Evolutionary conservation across 2,113 vertebrate species (phyloP).

Genomic region (Notarius lentiginosus): DNA sequence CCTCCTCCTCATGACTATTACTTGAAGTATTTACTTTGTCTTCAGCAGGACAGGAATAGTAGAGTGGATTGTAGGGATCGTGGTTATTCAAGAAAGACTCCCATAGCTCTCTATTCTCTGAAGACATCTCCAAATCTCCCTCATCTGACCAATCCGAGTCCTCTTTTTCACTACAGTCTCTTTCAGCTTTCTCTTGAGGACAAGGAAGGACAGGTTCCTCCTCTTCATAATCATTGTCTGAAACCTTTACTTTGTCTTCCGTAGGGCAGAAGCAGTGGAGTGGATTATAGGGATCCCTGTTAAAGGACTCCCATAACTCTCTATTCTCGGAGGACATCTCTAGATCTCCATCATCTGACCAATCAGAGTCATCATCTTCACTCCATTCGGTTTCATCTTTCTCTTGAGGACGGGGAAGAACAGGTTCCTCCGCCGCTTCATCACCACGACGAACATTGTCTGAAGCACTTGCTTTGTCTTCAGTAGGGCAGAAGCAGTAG

Average conservation of each 20-base stretch:
- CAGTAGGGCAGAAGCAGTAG: slow-evolving; percentile 33
- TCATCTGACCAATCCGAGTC: slow-evolving; percentile 47
- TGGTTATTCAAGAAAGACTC: slow-evolving; percentile 37
- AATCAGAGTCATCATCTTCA: slow-evolving; percentile 37
- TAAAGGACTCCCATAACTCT: slow-evolving; percentile 50
- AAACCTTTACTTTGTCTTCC: neutral
- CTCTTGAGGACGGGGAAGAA: neutral
- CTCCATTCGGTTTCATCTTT: neutral
- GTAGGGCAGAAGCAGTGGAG: slow-evolving; percentile 25
- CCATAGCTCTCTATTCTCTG: slow-evolving; percentile 46
- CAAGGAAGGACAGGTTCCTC: neutral
- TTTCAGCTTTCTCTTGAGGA: neutral
- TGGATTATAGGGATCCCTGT: slow-evolving; percentile 42
- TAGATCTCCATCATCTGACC: slow-evolving; percentile 39
- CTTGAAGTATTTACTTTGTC: slow-evolving; percentile 14
- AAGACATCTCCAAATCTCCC: slow-evolving; percentile 38
- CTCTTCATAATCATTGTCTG: neutral
- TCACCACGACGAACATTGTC: neutral
- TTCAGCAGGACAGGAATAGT: slow-evolving; percentile 30
- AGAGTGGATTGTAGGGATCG: slow-evolving; percentile 46
- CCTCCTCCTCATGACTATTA: neutral
- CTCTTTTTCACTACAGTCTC: slow-evolving; percentile 5
- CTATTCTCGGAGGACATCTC: slow-evolving; percentile 41
- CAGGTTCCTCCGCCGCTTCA: neutral
- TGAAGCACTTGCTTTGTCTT: slow-evolving; percentile 12